Evolutionary conservation across 1,140 invertebrate species (phyloP), one percentile per base, ranked within the genome.

Genomic region (Colletes latitarsis): DNA sequence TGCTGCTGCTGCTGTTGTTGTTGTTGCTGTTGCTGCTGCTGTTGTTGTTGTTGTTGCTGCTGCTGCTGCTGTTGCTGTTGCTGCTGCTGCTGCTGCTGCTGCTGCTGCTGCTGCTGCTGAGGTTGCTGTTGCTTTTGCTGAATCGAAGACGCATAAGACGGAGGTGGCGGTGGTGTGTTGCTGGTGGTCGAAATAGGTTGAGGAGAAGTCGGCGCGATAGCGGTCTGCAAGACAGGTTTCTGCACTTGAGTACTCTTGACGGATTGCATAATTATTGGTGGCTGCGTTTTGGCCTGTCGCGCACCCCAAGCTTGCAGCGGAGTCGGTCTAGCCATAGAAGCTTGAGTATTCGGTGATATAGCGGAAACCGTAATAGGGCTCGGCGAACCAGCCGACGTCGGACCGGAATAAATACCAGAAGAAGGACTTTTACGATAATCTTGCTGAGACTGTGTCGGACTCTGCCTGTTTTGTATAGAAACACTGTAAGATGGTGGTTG

Each of bases 181-280:
- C 87, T 94, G 53, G 93, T 91, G 6, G 94, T 91, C 3, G 94
- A 93, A 6, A 94, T 94, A 4, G 94, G 94, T 86, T 94, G 95
- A 6, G 97, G 97, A 1, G 96, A 95, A 1, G 96, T 96, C 0
- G 98, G 98, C 17, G 97, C 98, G 10, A 98, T 97, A 0, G 98
- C 98, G 8, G 98, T 99, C 91, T 99, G 98, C 55, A 98, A 92
- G 1, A 98, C 95, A 0, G 98, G 98, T 92, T 99, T 99, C 89
- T 98, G 97, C 6, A 98, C 98, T 91, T 98, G 97, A 0, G 97
- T 98, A 94, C 97, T 98, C 90, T 98, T 98, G 1, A 99, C 98
- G 39, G 97, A 98, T 90, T 99, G 98, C 98, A 99, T 98, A 52
- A 99, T 98, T 75, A 99, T 97, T 0, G 98, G 98, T 17, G 97